phyloP scores from a whole-genome alignment of 2,888 invertebrate species.

The Morpho helenor region DNA sequence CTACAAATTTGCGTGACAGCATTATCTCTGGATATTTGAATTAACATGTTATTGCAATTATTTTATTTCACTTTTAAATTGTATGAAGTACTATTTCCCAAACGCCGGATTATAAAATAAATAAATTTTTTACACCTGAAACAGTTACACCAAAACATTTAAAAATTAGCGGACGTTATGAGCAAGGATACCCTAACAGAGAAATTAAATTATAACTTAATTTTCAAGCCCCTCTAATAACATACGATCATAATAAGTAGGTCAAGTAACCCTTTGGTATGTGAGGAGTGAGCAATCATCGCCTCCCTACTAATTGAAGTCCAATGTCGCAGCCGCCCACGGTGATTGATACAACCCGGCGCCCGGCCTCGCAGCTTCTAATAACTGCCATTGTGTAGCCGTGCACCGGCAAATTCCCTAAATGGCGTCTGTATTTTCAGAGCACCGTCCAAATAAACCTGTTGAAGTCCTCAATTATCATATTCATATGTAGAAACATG shows the following conservation, averaged over 20 bases:
- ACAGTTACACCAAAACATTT: too few relatives aligned
- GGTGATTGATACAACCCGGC: conserved; percentile 73
- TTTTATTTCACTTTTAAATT: too few relatives aligned
- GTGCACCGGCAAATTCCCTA: conserved; percentile 8
- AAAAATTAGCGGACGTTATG: too few relatives aligned
- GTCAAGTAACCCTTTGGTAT: conserved; percentile 74
- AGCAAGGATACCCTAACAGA: conserved; percentile 16
- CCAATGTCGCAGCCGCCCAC: conserved; percentile 76
- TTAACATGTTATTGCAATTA: too few relatives aligned
- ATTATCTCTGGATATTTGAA: too few relatives aligned
- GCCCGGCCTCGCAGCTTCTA: conserved; percentile 48
- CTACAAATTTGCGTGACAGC: too few relatives aligned
- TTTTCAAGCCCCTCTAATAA: conserved; percentile 51
- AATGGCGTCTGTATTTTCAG: background rate
- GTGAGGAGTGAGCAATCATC: conserved; percentile 71
- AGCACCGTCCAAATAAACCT: too few relatives aligned
- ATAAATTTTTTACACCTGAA: too few relatives aligned
- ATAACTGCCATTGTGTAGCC: conserved; percentile 64
- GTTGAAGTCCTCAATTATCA: too few relatives aligned
- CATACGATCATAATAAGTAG: conserved; percentile 65
- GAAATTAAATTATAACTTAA: conserved; percentile 55
- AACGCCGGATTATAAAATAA: too few relatives aligned
- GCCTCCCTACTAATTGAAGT: conserved; percentile 77
- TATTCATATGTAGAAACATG: too few relatives aligned
- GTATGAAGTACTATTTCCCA: too few relatives aligned